Evolutionary conservation across 2,888 invertebrate genomes (phyloP), one percentile per base, ranked within the genome.

Genomic region (Sinhomidia bicolor): DNA sequence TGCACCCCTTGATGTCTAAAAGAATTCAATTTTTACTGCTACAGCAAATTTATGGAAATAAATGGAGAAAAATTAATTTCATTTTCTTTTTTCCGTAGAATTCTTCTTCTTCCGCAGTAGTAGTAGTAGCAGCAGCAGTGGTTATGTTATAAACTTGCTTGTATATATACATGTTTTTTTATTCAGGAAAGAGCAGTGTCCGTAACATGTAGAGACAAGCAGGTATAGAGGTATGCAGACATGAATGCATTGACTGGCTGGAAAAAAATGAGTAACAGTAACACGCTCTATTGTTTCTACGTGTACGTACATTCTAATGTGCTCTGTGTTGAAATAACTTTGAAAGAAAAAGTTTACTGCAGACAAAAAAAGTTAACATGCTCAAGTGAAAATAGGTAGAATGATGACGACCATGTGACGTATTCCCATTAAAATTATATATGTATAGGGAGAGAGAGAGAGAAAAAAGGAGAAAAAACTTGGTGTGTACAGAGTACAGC

Each of bases 11-110:
- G 90, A 90, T 88, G 91, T 65, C 74, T 85, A 65, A 83, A 88
- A 87, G 89, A 91, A 91, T 91, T 91, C 91, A 91, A 91, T 91
- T 91, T 91, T 91, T 91, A 86, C 89, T 84, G 62, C 89, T 86
- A 65, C 82, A 81, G 71, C 68, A 90, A 90, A 91, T 90, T 91
- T 91, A 91, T 91, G 91, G 91, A 91, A 91, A 91, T 91, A 87
- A 87, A 89, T 79, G 89, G 89, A 88, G 90, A 89, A 90, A 91
- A 91, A 91, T 91, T 91, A 91, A 91, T 91, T 91, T 90, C 85
- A 90, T 86, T 87, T 71, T 82, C 71, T 62, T 78, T 60, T 5
- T 9, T 41, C 41, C 41, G n/a, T n/a, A n/a, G n/a, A n/a, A 4
- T 14, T 17, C 65, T 29, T 71, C 71, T 23, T 44, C 17, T 17